Percentiles rank a stretch among this genome's conserved stretches.
phyloP scores from a whole-genome alignment of 2,888 invertebrate genomes.

The Acanthosepion lycidas region DNA sequence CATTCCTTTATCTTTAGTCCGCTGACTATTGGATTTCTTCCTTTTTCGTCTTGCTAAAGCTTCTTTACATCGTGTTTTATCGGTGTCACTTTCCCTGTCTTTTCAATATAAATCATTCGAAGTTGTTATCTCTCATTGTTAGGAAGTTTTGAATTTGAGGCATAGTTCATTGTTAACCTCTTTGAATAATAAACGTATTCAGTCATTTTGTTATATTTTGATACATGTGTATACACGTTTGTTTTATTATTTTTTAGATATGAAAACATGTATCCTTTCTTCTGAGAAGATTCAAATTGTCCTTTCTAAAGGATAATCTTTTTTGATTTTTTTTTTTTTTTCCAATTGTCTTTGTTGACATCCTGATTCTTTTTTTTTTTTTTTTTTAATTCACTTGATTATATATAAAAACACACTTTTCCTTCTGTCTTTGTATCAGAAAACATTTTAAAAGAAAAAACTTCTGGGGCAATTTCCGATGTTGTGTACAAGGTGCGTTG shows the following conservation, averaged over 20 bases:
- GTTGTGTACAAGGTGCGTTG: not conserved
- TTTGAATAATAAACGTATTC: not conserved
- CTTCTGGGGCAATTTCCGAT: not conserved
- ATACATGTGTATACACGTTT: not conserved
- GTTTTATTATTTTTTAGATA: not conserved
- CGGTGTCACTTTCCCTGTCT: not conserved
- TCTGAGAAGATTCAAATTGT: too few relatives aligned
- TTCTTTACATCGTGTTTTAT: not conserved
- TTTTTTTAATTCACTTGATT: too few relatives aligned
- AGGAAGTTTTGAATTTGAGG: not conserved
- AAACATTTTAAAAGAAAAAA: not conserved
- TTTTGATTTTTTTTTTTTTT: too few relatives aligned
- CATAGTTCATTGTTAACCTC: not conserved
- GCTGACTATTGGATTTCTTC: not conserved
- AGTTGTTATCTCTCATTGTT: not conserved
- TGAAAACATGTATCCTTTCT: too few relatives aligned
- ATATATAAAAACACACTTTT: not conserved
- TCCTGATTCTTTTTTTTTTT: too few relatives aligned
- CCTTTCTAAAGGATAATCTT: too few relatives aligned
- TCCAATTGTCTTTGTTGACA: too few relatives aligned
- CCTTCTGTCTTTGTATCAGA: not conserved
- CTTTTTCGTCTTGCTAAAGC: not conserved
- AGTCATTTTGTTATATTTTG: not conserved
- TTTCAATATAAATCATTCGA: not conserved
- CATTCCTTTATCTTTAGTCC: not conserved